phyloP scores from a whole-genome alignment of 2,113 vertebrate species.

The Ctenodactylus gundi region DNA sequence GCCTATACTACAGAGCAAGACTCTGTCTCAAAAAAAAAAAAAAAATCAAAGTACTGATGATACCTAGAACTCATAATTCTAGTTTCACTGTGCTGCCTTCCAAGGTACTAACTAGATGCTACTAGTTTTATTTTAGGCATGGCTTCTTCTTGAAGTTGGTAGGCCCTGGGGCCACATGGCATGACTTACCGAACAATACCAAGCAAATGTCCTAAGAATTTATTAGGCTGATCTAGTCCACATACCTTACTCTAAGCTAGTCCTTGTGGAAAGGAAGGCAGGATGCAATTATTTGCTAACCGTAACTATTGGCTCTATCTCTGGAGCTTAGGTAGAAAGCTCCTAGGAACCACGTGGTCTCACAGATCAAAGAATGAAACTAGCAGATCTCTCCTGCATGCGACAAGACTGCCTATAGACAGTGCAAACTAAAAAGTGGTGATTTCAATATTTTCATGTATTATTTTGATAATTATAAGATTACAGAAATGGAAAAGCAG shows the following conservation, averaged over 20 bases:
- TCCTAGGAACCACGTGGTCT: neutral
- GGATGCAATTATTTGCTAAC: neutral
- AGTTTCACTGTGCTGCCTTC: neutral
- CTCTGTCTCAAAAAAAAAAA: no score
- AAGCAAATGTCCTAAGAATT: neutral
- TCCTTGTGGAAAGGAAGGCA: neutral
- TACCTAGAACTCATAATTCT: neutral
- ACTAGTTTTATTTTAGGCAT: neutral
- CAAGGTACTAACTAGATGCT: no score
- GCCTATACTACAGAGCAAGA: no score
- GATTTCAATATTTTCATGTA: neutral
- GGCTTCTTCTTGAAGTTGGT: neutral
- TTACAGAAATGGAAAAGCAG: neutral
- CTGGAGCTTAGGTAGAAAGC: neutral
- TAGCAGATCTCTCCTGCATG: neutral
- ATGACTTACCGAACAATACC: neutral
- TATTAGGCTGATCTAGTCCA: neutral
- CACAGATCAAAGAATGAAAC: neutral
- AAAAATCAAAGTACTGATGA: neutral
- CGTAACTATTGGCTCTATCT: neutral
- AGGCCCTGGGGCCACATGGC: neutral
- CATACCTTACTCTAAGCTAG: neutral
- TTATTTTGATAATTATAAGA: constrained; percentile 16
- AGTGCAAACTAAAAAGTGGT: neutral
- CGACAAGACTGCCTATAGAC: neutral